Base-by-base conservation (phyloP, 2,888 invertebrate genomes). In the Cryptocheilus praepositus region DNA sequence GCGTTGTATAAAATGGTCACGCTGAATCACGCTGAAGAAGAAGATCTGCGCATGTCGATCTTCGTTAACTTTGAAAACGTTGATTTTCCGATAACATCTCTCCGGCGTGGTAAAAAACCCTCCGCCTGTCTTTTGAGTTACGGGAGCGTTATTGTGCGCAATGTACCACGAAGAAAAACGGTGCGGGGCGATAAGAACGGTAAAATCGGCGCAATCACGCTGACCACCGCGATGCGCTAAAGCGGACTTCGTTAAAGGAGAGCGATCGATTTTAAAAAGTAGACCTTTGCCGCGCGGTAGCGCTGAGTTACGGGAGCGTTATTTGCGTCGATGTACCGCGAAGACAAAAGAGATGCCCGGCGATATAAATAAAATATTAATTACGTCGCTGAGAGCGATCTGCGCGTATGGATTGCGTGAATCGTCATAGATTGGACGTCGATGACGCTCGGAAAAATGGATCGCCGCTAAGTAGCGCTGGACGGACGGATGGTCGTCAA, bases 321-420 rank as follows among this genome's bases (percentile, higher is more conserved):
- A n/a, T 13, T 16, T 15, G 45, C 63, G 25, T 25, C 28, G n/a
- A n/a, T n/a, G n/a, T n/a, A n/a, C 61, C 45, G 36, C 45, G 45
- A 18, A 64, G 46, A 15, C 52, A 21, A 53, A 43, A 68, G 79
- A 78, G 82, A 81, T 82, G 80, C 80, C 73, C 65, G 67, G 71
- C 78, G 78, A n/a, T 80, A 83, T 82, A 81, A 84, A 82, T 83
- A 84, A 83, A 84, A 86, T 87, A 86, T 88, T 86, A 88, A 87
- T 87, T 86, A 86, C 81, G 81, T 82, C 75, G 80, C 64, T 73
- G 73, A 80, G 78, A 81, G 83, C 82, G 66, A 73, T 76, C 7
- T 7, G 36, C 71, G 73, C 71, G 49, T 60, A 76, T 73, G 60
- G 58, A 66, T 59, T 62, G 67, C 28, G 46, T 66, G 68, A 44